Evolutionary conservation across 2,888 invertebrate species (phyloP), one percentile per base, ranked within the genome.

Genomic region (Heliconius ismenius): DNA sequence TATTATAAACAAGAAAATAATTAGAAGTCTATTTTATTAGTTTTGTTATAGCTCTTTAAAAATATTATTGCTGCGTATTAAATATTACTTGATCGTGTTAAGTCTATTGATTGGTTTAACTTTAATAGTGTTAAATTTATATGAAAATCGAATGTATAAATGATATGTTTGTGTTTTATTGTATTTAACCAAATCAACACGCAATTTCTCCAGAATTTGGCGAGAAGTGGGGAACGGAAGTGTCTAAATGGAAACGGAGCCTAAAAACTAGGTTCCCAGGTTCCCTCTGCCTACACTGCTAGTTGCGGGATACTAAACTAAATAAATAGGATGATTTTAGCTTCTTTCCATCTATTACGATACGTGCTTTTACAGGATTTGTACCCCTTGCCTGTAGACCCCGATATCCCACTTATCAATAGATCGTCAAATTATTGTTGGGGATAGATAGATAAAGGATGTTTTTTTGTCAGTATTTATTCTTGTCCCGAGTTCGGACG

Each of bases 401-500:
- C 9, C n/a, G n/a, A n/a, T 36, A 24, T 24, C n/a, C 9, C 39
- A 39, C 24, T 67, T 43, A 43, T 24, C 39, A 67, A 9, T 39
- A 15, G 39, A 67, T 67, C 24, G 24, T 67, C 67, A 26, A 39
- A 24, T 58, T 70, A 36, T 70, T 73, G 26, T 73, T 43, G n/a
- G 21, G 13, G n/a, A 63, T 62, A 73, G 36, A 62, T 39, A 62
- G 36, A 62, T 39, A 62, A 80, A 81, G 76, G 80, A 75, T 85
- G 21, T 86, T 86, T 62, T 88, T 87, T 83, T 85, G 76, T 80
- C 72, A 76, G 68, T 72, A 78, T 74, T 76, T 78, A 78, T 79
- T 81, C 80, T 81, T 78, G 82, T 81, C 79, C 78, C 79, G 75
- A 74, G 83, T 84, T 85, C 83, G 84, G 85, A 82, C 73, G 73